Conservation (phyloP, 1,140 invertebrate species). For the Zaprionus lachaisei region DNA sequence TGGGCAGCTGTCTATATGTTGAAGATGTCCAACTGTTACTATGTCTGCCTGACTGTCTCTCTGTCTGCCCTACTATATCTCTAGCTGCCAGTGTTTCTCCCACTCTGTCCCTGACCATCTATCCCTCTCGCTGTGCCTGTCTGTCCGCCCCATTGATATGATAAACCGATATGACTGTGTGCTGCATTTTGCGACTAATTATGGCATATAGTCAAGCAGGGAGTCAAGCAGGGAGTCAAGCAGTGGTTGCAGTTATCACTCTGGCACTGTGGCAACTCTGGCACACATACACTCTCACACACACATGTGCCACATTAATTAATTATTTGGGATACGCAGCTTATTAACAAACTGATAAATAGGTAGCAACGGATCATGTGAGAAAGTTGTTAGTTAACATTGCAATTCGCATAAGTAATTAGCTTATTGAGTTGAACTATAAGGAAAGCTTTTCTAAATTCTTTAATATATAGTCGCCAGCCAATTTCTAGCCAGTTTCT, state of each 20-base stretch:
- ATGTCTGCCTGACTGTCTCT: constrained; percentile 13
- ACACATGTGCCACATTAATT: constrained; percentile 16
- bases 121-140: constrained; percentile 26
- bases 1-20: constrained; percentile 32
- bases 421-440: not conserved
- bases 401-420: not conserved
- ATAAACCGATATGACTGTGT: constrained; percentile 19
- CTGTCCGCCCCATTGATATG: not conserved
- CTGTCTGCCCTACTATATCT: constrained; percentile 35
- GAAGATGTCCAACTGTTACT: not conserved
- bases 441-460: not conserved
- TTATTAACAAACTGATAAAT: constrained; percentile 11
- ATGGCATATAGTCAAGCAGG: constrained; percentile 12
- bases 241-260: not conserved
- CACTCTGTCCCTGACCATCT: constrained; percentile 21
- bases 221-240: no score
- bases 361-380: not conserved
- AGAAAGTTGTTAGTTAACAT: constrained; percentile 1
- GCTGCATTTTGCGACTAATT: constrained; percentile 30
- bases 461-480: not conserved
- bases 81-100: constrained; percentile 5
- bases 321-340: not conserved
- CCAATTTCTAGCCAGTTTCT: not conserved
- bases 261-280: constrained; percentile 5
- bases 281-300: not conserved